Evolutionary conservation across 2,797 vertebrate species (phyloP).

Genomic region (Triplophysa bombifrons): DNA sequence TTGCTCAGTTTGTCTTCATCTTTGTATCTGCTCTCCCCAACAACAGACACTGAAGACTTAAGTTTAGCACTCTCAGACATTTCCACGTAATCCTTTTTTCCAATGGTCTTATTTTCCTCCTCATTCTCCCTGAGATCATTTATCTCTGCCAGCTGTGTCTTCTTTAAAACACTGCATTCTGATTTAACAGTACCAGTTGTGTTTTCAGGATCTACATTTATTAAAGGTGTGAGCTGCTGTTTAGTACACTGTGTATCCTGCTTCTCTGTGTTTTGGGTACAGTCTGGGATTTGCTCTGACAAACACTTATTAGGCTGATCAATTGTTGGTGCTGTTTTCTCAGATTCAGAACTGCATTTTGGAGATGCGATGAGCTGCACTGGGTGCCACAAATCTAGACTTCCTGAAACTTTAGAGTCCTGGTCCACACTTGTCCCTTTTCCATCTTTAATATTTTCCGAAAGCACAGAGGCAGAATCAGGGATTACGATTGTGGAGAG

Average conservation of each 20-base stretch:
- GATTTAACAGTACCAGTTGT: constrained; percentile 11
- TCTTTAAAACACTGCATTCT: constrained; percentile 27
- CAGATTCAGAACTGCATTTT: constrained; percentile 18
- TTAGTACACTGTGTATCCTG: constrained; percentile 26
- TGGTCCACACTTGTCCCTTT: constrained; percentile 8
- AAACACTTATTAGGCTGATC: constrained; percentile 25
- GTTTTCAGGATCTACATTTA: constrained; percentile 16
- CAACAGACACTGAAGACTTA: constrained; percentile 37
- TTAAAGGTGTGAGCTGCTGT: constrained; percentile 13
- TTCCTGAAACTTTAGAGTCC: neutral
- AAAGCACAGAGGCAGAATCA: neutral
- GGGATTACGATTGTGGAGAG: neutral
- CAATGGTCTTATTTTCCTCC: constrained; percentile 51
- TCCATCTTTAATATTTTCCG: constrained; percentile 11
- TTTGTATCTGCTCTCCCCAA: constrained; percentile 10
- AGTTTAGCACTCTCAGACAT: constrained; percentile 43
- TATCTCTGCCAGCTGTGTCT: constrained; percentile 47
- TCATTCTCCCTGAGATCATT: constrained; percentile 42
- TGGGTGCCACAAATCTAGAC: neutral
- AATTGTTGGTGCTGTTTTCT: neutral
- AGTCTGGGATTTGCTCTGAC: constrained; percentile 22
- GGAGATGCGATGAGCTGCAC: neutral
- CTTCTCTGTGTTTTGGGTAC: constrained; percentile 33
- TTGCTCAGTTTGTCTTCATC: constrained; percentile 31
- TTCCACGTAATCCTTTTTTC: constrained; percentile 53